phyloP scores from a whole-genome alignment of 2,888 invertebrate species.

The Pseudococcus viburni region DNA sequence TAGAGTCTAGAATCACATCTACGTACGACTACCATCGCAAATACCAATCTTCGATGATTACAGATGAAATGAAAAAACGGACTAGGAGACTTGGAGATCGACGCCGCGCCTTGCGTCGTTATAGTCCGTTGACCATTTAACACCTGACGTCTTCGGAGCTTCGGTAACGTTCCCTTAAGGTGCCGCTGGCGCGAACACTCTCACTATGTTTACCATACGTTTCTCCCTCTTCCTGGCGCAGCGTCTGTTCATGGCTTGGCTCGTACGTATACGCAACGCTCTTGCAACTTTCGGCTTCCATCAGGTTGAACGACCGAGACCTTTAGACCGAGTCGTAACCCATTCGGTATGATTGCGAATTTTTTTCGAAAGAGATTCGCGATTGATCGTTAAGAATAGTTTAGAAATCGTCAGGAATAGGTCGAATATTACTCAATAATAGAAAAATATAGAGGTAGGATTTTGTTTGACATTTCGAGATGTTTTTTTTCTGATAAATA shows the following conservation, averaged over 20 bases:
- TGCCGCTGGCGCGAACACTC: constrained; percentile 43
- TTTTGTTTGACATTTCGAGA: too few relatives aligned
- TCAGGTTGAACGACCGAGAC: constrained; percentile 57
- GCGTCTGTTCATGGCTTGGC: background rate
- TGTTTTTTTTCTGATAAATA: too few relatives aligned
- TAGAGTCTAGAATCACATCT: background rate
- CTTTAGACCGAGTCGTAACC: background rate
- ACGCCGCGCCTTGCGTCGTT: constrained; percentile 20
- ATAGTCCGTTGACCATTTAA: constrained; percentile 54
- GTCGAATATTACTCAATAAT: too few relatives aligned
- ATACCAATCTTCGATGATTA: constrained; percentile 27
- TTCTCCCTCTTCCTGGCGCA: constrained; percentile 49
- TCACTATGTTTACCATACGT: constrained; percentile 41
- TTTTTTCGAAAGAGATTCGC: background rate
- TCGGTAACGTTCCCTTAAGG: constrained; percentile 11
- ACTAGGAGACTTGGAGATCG: background rate
- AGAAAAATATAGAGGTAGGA: too few relatives aligned
- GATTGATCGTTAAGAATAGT: background rate
- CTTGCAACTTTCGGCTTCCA: constrained; percentile 52
- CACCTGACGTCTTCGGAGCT: constrained; percentile 53
- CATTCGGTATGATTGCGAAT: background rate
- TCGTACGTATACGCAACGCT: background rate
- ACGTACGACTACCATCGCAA: constrained; percentile 25
- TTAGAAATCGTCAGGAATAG: background rate
- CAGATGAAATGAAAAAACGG: background rate